A percentile compares a stretch with the other conserved stretches of the same genome.
Conservation (phyloP, 2,888 invertebrate species). For the Eupsilia transversa region DNA sequence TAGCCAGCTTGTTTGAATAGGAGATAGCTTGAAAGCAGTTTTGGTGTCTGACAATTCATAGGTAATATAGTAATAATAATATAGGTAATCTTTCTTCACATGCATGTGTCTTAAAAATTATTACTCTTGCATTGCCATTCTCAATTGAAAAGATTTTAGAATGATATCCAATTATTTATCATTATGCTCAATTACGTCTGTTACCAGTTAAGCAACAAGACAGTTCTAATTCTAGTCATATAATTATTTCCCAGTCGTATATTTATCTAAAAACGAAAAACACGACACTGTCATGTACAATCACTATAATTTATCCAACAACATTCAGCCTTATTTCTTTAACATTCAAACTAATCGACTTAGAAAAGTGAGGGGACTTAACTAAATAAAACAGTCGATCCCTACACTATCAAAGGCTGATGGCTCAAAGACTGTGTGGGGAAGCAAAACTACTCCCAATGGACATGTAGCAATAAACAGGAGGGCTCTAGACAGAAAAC, state of each 20-base stretch:
- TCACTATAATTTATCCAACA: conserved; percentile 54
- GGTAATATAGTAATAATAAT: too few species aligned
- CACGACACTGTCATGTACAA: conserved; percentile 50
- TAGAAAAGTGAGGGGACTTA: conserved; percentile 52
- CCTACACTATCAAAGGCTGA: conserved; percentile 78
- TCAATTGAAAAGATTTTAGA: conserved; percentile 29
- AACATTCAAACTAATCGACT: conserved; percentile 58
- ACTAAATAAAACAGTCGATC: conserved; percentile 67
- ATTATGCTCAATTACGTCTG: conserved; percentile 45
- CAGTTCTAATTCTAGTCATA: conserved; percentile 25
- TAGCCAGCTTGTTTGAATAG: conserved; percentile 46
- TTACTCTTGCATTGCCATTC: conserved; percentile 14
- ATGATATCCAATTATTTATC: conserved; percentile 32
- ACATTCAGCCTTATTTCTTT: conserved; percentile 43
- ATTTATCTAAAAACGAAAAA: conserved; percentile 36
- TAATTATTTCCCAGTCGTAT: conserved; percentile 31
- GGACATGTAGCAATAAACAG: conserved; percentile 86
- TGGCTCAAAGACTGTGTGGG: conserved; percentile 67
- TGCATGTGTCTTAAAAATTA: conserved; percentile 3
- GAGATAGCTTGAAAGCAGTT: conserved; percentile 18
- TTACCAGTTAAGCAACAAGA: conserved; percentile 23
- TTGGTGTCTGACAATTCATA: conserved; percentile 9
- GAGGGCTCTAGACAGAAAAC: conserved; percentile 83
- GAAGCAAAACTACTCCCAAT: conserved; percentile 77
- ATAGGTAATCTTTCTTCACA: conserved; percentile 8